Evolutionary conservation across 2,888 invertebrate genomes (phyloP).

Genomic region (Mechanitis messenoides): DNA sequence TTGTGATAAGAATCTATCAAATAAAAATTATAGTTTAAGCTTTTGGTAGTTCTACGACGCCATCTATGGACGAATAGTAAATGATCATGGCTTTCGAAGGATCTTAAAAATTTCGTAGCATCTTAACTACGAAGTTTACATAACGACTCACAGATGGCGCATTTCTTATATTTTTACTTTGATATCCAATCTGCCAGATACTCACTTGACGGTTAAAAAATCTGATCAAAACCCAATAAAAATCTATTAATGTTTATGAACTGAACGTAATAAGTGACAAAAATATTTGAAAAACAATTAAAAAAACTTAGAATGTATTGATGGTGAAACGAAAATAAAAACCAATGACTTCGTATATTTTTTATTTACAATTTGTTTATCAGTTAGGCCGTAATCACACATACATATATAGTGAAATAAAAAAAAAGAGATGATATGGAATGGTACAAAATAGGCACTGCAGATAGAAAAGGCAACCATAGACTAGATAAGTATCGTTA

Average conservation of each 20-base stretch:
- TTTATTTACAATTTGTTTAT: slow-evolving; percentile 1
- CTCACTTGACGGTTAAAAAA: too few relatives aligned
- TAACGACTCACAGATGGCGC: background rate
- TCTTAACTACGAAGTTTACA: background rate
- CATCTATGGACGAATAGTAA: background rate
- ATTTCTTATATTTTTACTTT: background rate
- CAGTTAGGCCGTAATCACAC: background rate
- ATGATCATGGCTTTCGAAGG: background rate
- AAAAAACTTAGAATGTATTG: too few relatives aligned
- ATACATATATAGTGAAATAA: background rate
- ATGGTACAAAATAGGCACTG: slow-evolving; percentile 1
- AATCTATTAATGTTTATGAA: too few relatives aligned
- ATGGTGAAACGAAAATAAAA: background rate
- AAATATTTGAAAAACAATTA: too few relatives aligned
- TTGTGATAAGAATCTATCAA: too few relatives aligned
- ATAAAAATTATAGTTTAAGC: too few relatives aligned
- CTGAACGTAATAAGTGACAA: too few relatives aligned
- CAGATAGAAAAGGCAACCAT: background rate
- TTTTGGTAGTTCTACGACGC: background rate
- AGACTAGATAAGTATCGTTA: background rate
- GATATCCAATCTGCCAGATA: background rate
- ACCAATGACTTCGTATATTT: background rate
- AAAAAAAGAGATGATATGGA: background rate
- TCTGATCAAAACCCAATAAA: too few relatives aligned
- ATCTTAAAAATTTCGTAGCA: background rate